Evolutionary conservation across 2,113 vertebrate species (phyloP), one percentile per base, ranked within the genome.

Genomic region (Pogonocichla stellata): DNA sequence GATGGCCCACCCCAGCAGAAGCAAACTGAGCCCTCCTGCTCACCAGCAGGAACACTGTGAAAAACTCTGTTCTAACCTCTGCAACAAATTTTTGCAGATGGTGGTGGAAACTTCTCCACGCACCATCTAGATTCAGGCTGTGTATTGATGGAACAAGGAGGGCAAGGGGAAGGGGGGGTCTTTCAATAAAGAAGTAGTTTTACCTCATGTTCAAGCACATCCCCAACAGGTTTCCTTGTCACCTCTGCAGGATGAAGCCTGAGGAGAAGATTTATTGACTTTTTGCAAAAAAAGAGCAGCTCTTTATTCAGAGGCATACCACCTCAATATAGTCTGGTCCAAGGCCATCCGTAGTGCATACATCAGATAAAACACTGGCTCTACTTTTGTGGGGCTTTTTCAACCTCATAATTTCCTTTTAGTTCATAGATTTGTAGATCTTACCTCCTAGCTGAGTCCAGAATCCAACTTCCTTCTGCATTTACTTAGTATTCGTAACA

Each of bases 401-500:
- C 86, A 72, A 88, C 74, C 74, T 96, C 90, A 65, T 73, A 86
- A 92, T 75, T 40, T 95, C 40, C 64, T 77, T 79, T 58, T 62
- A 83, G 90, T 92, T 88, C 56, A 69, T 72, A 69, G 13, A 82
- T 13, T 5, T 19, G 2, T 77, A 79, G 77, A 80, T 92, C 66
- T 88, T 80, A 60, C 45, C 20, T 86, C 88, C 48, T 70, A 92
- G n/a, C 12, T 88, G 38, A 43, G 25, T 86, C 57, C 36, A 94
- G 96, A 93, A 96, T 79, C 22, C 36, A 66, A 50, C 33, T 86
- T 91, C 91, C 36, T 64, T 73, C 54, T 90, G 45, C 16, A 2
- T 95, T 97, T 94, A 54, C 69, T 96, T 94, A 78, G 47, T 85
- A 20, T 77, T 88, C 53, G 40, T 72, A 86, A 56, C 40, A 87